Conservation (phyloP, 2,113 vertebrate genomes). For the Tricholaema leucomelas region DNA sequence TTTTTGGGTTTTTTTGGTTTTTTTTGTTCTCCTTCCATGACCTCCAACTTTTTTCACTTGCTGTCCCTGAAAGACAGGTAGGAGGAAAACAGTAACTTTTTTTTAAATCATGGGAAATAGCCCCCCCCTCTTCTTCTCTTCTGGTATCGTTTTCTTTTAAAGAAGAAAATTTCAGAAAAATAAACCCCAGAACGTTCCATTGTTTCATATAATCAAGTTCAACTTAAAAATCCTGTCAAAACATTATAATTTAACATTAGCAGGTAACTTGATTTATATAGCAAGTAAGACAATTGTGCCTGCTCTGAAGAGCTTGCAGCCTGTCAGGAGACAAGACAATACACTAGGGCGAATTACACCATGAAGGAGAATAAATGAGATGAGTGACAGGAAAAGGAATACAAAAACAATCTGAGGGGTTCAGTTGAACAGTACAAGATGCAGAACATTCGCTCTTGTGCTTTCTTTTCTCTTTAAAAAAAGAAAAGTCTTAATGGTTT, state of each 20-base stretch:
- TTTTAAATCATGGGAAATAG: not conserved
- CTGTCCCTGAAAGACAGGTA: not conserved
- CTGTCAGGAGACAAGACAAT: constrained; percentile 62
- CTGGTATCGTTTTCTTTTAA: not conserved
- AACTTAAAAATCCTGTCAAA: constrained; percentile 62
- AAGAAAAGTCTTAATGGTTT: not conserved
- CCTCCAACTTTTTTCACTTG: not conserved
- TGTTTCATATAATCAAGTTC: constrained; percentile 64
- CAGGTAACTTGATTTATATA: constrained; percentile 59
- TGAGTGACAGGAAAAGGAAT: constrained; percentile 60
- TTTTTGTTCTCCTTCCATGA: not conserved
- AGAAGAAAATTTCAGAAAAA: constrained; percentile 2
- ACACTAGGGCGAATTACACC: constrained; percentile 36
- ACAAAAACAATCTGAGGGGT: not conserved
- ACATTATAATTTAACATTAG: constrained; percentile 63
- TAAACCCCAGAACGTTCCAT: not conserved
- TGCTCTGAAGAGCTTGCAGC: constrained; percentile 58
- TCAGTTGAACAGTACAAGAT: constrained; percentile 14
- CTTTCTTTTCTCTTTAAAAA: not conserved
- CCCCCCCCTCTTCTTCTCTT: not conserved
- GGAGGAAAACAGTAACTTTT: not conserved
- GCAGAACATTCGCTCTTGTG: not conserved
- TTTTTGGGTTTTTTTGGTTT: not conserved
- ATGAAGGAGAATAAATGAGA: constrained; percentile 49
- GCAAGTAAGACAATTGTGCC: constrained; percentile 52